phyloP scores from a whole-genome alignment of 2,888 invertebrate genomes.

The Aplocera efformata region DNA sequence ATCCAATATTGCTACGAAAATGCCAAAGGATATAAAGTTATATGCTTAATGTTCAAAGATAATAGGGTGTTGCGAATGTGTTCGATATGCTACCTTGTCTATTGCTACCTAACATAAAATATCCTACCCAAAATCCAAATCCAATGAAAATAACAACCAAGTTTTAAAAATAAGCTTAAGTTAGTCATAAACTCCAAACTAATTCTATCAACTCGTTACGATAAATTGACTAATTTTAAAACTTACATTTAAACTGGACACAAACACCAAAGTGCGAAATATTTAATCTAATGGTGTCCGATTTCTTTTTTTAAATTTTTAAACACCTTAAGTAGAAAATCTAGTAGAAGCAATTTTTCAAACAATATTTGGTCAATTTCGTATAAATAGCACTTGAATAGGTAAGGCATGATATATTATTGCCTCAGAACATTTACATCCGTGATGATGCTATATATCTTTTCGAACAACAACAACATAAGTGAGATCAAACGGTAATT shows the following conservation, averaged over 20 bases:
- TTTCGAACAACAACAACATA: conserved; percentile 52
- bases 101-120: conserved; percentile 32
- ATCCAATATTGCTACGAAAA: too few relatives aligned
- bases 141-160: conserved; percentile 55
- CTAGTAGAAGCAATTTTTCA: conserved; percentile 50
- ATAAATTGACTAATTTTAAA: conserved; percentile 69
- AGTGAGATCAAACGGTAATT: conserved; percentile 68
- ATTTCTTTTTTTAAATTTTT: conserved; percentile 43
- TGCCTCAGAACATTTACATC: conserved; percentile 55
- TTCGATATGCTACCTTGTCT: conserved; percentile 15
- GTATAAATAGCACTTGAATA: conserved; percentile 50
- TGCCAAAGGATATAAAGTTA: background rate
- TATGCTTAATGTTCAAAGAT: conserved; percentile 4
- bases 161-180: conserved; percentile 63
- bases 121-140: conserved; percentile 64
- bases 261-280: conserved; percentile 50
- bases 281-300: conserved; percentile 30
- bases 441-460: conserved; percentile 25
- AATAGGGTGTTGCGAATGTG: conserved; percentile 13
- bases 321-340: conserved; percentile 60
- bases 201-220: conserved; percentile 58
- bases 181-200: conserved; percentile 50
- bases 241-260: conserved; percentile 65
- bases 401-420: conserved; percentile 56
- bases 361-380: conserved; percentile 66